A percentile compares a stretch with the other conserved stretches of the same genome.
Evolutionary conservation across 2,888 invertebrate genomes (phyloP).

Genomic region (Caenorhabditis sinica): DNA sequence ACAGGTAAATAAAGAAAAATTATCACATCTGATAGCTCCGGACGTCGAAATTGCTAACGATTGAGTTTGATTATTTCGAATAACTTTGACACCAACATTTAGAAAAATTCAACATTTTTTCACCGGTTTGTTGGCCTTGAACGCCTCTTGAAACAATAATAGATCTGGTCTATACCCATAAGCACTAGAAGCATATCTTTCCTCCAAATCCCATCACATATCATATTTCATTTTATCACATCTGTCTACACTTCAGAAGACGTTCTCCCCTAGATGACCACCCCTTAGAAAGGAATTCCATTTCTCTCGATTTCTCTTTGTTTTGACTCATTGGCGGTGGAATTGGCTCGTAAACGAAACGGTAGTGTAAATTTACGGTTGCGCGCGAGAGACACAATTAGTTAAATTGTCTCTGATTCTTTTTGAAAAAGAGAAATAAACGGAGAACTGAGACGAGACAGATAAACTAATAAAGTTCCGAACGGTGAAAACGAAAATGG

Average conservation of each 20-base stretch:
- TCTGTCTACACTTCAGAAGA: constrained; percentile 19
- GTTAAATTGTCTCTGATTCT: constrained; percentile 21
- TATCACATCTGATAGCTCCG: no score
- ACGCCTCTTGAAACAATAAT: no score
- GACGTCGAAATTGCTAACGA: no score
- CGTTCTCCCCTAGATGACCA: constrained; percentile 1
- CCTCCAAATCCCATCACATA: background rate
- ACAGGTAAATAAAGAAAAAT: no score
- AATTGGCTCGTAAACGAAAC: constrained; percentile 60
- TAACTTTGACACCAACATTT: no score
- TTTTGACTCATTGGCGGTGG: constrained; percentile 45
- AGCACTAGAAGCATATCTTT: background rate
- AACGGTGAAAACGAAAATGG: background rate
- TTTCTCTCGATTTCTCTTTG: constrained; percentile 17
- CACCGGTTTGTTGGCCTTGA: no score
- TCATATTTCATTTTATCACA: constrained; percentile 53
- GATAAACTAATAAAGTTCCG: constrained; percentile 52
- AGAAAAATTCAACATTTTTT: no score
- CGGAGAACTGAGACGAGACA: background rate
- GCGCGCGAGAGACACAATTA: constrained; percentile 36
- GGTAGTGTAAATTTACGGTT: constrained; percentile 61
- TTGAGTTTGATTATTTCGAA: no score
- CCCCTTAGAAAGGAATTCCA: constrained; percentile 5
- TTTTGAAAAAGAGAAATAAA: background rate
- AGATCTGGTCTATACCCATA: background rate